Conservation (phyloP, 2,113 vertebrate genomes). For the Rhegmatorhina hoffmannsi region DNA sequence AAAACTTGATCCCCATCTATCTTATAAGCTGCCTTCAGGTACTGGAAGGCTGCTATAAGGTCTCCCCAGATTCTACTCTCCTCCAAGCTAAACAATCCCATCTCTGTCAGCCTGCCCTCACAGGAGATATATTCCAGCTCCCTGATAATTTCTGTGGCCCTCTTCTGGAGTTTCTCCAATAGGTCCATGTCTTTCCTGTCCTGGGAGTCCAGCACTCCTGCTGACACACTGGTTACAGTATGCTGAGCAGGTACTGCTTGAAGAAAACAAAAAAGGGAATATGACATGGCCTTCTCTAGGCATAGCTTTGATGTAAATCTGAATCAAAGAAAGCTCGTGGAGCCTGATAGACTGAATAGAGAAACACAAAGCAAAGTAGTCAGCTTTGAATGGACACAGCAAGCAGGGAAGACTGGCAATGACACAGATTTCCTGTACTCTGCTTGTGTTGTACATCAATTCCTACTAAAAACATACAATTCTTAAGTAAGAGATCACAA, state of each 20-base stretch:
- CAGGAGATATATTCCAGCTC: rapidly evolving
- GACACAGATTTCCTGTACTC: not conserved
- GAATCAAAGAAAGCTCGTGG: not conserved
- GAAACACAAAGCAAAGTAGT: not conserved
- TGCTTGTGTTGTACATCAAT: rapidly evolving
- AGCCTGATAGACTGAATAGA: not conserved
- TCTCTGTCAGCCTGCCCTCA: not conserved
- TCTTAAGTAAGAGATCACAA: not conserved
- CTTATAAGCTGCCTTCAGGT: not conserved
- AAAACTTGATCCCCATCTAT: not conserved
- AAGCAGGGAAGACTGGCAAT: not conserved
- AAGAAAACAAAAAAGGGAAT: not conserved
- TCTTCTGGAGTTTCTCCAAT: not conserved
- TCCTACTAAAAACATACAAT: not conserved
- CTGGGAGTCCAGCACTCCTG: not conserved
- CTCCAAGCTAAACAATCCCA: not conserved
- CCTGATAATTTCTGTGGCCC: not conserved
- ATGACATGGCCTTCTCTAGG: not conserved
- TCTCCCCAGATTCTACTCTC: not conserved
- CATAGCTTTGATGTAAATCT: not conserved
- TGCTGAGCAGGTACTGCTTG: not conserved
- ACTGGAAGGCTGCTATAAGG: not conserved
- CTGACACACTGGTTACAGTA: not conserved
- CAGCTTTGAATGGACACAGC: not conserved
- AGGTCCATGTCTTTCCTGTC: not conserved